Evolutionary conservation across 2,797 vertebrate species (phyloP).

Genomic region (Taenioides sp.): DNA sequence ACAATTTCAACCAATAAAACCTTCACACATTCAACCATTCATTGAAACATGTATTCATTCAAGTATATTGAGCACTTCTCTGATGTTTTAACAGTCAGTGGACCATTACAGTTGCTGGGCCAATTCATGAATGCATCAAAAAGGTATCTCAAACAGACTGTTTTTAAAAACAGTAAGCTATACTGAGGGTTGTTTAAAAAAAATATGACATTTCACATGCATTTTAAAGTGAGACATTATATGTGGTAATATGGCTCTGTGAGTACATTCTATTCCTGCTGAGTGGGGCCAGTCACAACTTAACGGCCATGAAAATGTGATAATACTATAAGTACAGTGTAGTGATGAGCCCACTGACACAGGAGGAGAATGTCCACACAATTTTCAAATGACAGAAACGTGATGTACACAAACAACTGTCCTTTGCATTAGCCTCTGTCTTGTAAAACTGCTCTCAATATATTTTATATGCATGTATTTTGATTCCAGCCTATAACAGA

Average conservation of each 20-base stretch:
- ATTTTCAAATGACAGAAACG: neutral
- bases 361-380: neutral
- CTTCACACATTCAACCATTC: slow-evolving; percentile 35
- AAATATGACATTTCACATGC: neutral
- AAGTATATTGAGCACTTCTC: slow-evolving; percentile 16
- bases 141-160: slow-evolving; percentile 35
- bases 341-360: neutral
- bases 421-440: neutral
- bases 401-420: neutral
- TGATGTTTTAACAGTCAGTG: slow-evolving; percentile 41
- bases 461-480: slow-evolving; percentile 21
- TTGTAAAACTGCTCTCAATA: slow-evolving; percentile 1
- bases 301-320: neutral
- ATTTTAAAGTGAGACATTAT: neutral
- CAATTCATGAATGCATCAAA: slow-evolving; percentile 40
- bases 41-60: slow-evolving; percentile 20
- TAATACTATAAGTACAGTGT: neutral
- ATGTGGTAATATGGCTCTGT: neutral
- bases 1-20: slow-evolving; percentile 50
- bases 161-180: slow-evolving; percentile 19
- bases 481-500: slow-evolving; percentile 55
- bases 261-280: neutral
- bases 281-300: neutral
- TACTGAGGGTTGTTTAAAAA: slow-evolving; percentile 27
- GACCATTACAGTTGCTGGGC: slow-evolving; percentile 38